Evolutionary conservation across 1,140 invertebrate genomes (phyloP).

Genomic region (Drosophila ambigua): DNA sequence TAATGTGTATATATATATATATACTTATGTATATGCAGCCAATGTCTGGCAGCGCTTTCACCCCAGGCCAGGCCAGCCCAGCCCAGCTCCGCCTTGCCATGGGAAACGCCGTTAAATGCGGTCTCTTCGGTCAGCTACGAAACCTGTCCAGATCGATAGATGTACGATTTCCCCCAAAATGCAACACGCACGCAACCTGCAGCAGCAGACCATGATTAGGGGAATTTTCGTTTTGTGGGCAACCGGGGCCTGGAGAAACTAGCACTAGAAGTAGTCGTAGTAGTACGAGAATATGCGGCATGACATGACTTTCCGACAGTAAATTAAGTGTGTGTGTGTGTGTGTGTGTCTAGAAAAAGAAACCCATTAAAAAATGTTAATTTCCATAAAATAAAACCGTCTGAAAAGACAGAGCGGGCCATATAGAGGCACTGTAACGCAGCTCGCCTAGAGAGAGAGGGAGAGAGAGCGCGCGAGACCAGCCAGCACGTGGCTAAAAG

Average conservation of each 20-base stretch:
- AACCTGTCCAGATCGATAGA: conserved; percentile 42
- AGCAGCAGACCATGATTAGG: too few relatives aligned
- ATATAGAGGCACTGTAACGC: not conserved
- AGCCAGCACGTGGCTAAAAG: conserved; percentile 68
- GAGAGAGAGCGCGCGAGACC: too few relatives aligned
- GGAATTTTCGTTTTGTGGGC: conserved; percentile 14
- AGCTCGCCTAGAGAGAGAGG: not conserved
- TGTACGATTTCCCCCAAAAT: conserved; percentile 20
- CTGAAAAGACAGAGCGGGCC: not conserved
- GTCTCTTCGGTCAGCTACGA: conserved; percentile 11
- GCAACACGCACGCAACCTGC: conserved; percentile 25
- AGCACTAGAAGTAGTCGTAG: not conserved
- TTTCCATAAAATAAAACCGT: conserved; percentile 70
- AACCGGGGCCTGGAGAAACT: conserved; percentile 4
- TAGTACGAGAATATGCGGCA: conserved; percentile 13
- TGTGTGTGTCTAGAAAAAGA: conserved; percentile 23
- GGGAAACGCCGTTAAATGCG: conserved; percentile 24
- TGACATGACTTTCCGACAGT: conserved; percentile 28
- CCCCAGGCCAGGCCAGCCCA: not conserved
- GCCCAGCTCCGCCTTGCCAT: not conserved
- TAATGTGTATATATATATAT: too few relatives aligned
- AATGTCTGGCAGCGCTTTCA: conserved; percentile 17
- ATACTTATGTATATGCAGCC: too few relatives aligned
- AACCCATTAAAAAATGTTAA: conserved; percentile 79
- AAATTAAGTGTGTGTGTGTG: conserved; percentile 25